Evolutionary conservation across 1,140 invertebrate species (phyloP).

Genomic region (Oryctes rhinoceros): DNA sequence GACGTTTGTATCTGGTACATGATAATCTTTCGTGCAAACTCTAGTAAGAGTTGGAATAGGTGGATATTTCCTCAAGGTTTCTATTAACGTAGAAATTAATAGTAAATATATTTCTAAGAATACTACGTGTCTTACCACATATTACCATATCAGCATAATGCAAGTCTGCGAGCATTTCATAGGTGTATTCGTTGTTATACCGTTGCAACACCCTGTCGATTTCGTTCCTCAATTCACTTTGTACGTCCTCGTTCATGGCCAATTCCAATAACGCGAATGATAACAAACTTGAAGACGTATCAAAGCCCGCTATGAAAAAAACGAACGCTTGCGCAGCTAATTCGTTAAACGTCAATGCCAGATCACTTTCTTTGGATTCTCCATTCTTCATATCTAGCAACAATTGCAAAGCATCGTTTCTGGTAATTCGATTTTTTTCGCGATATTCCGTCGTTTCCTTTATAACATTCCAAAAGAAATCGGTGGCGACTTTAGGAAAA

Average conservation of each 20-base stretch:
- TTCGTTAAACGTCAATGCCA: constrained; percentile 6
- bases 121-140: constrained; percentile 57
- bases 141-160: constrained; percentile 30
- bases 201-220: not conserved
- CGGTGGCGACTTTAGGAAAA: constrained; percentile 43
- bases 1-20: constrained; percentile 62
- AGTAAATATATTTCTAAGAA: not conserved
- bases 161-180: not conserved
- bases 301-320: constrained; percentile 28
- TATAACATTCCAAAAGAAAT: constrained; percentile 48
- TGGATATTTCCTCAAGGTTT: constrained; percentile 70
- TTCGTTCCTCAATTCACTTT: constrained; percentile 22
- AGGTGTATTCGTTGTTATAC: constrained; percentile 3
- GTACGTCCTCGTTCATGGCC: constrained; percentile 8
- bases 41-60: constrained; percentile 65
- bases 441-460: constrained; percentile 49
- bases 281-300: not conserved
- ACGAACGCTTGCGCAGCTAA: constrained; percentile 13
- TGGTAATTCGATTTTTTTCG: constrained; percentile 40
- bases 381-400: constrained; percentile 44
- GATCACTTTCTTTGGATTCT: not conserved
- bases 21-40: constrained; percentile 63
- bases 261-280: constrained; percentile 7
- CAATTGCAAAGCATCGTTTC: constrained; percentile 50
- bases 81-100: constrained; percentile 52